These are phyloP conservation scores for Nixonia krombeini DNA, from an alignment of 1,140 invertebrate genomes.

Conservation along the genomic window DNA sequence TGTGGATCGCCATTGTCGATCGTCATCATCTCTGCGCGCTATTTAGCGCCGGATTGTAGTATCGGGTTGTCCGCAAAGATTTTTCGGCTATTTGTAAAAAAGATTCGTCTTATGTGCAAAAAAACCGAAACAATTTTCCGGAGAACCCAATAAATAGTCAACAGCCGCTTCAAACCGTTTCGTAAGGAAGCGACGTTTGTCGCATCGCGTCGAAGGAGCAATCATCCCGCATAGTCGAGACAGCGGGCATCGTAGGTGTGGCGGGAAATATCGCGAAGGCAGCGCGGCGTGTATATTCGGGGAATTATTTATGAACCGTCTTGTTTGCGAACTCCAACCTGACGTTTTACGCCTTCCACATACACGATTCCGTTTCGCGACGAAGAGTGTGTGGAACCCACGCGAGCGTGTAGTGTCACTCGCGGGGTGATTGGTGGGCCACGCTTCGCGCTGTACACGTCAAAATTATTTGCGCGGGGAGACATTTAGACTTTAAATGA, in stretches of 20 bases:
- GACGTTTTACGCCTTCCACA: constrained; percentile 40
- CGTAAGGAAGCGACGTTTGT: background rate
- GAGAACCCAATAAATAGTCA: too few relatives aligned
- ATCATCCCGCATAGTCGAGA: background rate
- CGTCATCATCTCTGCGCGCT: too few relatives aligned
- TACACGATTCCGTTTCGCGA: constrained; percentile 36
- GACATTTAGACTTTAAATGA: too few relatives aligned
- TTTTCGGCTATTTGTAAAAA: too few relatives aligned
- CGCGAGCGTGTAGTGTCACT: constrained; percentile 44
- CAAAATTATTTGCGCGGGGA: constrained; percentile 31
- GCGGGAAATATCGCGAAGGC: background rate
- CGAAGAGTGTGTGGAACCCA: constrained; percentile 29
- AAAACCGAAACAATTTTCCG: too few relatives aligned
- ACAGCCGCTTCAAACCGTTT: too few relatives aligned
- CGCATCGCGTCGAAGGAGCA: constrained; percentile 2
- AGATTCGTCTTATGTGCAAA: too few relatives aligned
- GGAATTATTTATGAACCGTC: constrained; percentile 24
- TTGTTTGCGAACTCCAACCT: constrained; percentile 17
- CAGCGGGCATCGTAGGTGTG: constrained; percentile 1
- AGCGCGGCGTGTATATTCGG: background rate
- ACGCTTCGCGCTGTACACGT: constrained; percentile 36
- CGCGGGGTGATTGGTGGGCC: constrained; percentile 37
- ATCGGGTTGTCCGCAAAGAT: too few relatives aligned
- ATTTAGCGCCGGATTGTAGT: too few relatives aligned
- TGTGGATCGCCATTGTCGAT: too few relatives aligned